Evolutionary conservation across 2,797 vertebrate species (phyloP).

Genomic region (Pangasius krempfi): DNA sequence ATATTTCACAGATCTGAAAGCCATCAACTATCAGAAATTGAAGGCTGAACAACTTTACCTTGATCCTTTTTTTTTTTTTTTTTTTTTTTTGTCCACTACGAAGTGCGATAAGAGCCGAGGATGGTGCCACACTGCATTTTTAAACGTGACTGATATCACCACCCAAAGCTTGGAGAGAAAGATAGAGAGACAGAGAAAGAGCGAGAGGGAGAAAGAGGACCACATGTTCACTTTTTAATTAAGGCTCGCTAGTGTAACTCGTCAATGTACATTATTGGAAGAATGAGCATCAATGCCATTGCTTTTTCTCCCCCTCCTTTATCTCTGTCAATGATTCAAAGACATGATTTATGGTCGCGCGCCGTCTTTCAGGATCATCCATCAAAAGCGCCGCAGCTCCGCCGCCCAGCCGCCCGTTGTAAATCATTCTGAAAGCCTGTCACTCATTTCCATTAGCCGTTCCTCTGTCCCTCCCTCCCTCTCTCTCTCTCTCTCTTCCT

Average conservation of each 20-base stretch:
- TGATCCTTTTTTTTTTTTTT: not conserved
- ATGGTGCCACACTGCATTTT: conserved; percentile 74
- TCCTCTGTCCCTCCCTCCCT: conserved; percentile 69
- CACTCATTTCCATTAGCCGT: conserved; percentile 99
- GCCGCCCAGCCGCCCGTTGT: conserved; percentile 97
- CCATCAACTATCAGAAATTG: conserved; percentile 1
- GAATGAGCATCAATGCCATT: conserved; percentile 99
- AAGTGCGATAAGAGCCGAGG: conserved; percentile 45
- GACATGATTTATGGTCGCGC: conserved; percentile 99
- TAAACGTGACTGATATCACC: conserved; percentile 82
- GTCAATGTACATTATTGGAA: conserved; percentile 99
- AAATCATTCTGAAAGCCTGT: conserved; percentile 99
- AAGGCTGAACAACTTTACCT: not conserved
- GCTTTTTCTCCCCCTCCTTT: conserved; percentile 98
- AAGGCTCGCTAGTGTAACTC: conserved; percentile 99
- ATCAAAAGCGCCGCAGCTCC: conserved; percentile 91
- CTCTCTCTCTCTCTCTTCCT: conserved; percentile 45
- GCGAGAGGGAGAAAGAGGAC: conserved; percentile 62
- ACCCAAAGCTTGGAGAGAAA: conserved; percentile 57
- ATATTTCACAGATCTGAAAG: conserved; percentile 43
- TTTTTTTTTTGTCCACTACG: not conserved
- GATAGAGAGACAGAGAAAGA: conserved; percentile 55
- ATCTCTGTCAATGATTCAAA: conserved; percentile 99
- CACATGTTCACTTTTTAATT: conserved; percentile 93
- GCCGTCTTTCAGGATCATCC: conserved; percentile 99